A percentile compares a stretch with the other conserved stretches of the same genome.
These are phyloP conservation scores for Tachypleus tridentatus DNA, from an alignment of 1,140 invertebrate genomes.

Conservation along the genomic window DNA sequence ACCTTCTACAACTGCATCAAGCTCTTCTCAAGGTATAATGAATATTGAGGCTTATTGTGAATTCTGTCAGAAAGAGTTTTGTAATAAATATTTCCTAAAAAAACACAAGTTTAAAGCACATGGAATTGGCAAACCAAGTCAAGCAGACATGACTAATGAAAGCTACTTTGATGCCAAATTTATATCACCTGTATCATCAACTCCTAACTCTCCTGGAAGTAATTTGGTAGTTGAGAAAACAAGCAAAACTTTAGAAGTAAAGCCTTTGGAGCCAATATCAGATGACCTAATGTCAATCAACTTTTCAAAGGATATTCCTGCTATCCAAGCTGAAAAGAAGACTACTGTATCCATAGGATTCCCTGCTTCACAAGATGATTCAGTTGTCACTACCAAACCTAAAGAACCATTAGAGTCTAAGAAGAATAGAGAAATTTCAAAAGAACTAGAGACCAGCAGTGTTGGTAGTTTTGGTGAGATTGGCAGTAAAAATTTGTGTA, in stretches of 20 bases:
- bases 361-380: background rate
- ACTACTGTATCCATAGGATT: too few species aligned
- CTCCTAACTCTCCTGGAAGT: background rate
- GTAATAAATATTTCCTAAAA: constrained; percentile 99
- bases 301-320: background rate
- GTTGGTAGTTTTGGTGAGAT: constrained; percentile 84
- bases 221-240: background rate
- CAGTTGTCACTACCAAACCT: constrained; percentile 5
- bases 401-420: constrained; percentile 12
- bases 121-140: constrained; percentile 46
- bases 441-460: constrained; percentile 63
- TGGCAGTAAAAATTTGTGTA: constrained; percentile 89
- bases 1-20: background rate
- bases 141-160: constrained; percentile 8
- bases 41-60: constrained; percentile 89
- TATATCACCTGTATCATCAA: constrained; percentile 6
- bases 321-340: too few species aligned
- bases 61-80: constrained; percentile 46
- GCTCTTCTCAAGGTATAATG: constrained; percentile 56
- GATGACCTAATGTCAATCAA: constrained; percentile 18
- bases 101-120: constrained; percentile 94
- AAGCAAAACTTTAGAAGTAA: constrained; percentile 24
- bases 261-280: constrained; percentile 87
- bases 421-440: constrained; percentile 44
- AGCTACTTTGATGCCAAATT: background rate